Evolutionary conservation across 2,797 vertebrate genomes (phyloP).

Genomic region (Cyprinella venusta): DNA sequence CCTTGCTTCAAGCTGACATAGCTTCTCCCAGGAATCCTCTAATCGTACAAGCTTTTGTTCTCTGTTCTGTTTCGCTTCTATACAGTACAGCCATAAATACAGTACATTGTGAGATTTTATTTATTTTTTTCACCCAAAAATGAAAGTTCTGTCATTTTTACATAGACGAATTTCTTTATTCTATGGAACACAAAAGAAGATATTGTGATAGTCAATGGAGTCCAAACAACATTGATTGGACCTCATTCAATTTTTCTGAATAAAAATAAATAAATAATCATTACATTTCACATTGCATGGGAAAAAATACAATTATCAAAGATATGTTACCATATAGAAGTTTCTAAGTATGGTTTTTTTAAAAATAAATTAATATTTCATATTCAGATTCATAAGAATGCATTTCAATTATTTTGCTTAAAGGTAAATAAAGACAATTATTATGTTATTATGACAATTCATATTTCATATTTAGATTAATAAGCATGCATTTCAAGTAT

Average conservation of each 20-base stretch:
- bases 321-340: background rate
- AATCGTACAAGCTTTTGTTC: constrained; percentile 41
- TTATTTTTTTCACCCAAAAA: background rate
- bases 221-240: background rate
- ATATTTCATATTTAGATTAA: background rate
- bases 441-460: background rate
- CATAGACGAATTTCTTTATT: background rate
- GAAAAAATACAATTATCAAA: background rate
- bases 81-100: constrained; percentile 25
- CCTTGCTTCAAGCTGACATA: constrained; percentile 36
- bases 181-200: background rate
- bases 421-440: background rate
- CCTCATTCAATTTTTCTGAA: background rate
- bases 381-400: background rate
- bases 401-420: background rate
- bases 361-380: background rate
- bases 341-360: background rate
- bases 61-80: constrained; percentile 25
- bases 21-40: constrained; percentile 35
- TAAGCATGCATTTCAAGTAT: background rate
- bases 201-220: background rate
- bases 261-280: background rate
- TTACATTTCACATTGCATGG: background rate
- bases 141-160: background rate
- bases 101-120: constrained; percentile 31